These are phyloP conservation scores for Meiosimyza platycephala DNA, from an alignment of 2,888 invertebrate species.

Conservation along the genomic window DNA sequence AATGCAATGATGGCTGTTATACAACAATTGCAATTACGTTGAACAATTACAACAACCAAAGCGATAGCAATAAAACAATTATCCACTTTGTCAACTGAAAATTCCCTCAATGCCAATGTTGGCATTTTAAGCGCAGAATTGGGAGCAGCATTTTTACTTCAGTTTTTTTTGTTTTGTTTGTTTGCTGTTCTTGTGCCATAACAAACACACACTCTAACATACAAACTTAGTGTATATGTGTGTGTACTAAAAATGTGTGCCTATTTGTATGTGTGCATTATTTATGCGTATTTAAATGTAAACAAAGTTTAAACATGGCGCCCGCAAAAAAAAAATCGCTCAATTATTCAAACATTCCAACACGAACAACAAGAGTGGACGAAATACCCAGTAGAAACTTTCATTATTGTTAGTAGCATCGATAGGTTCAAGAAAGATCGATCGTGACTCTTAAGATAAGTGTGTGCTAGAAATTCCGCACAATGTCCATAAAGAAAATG, in stretches of 20 bases:
- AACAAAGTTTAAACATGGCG: conserved; percentile 17
- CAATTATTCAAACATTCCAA: conserved; percentile 16
- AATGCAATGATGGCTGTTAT: no score
- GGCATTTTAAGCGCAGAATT: conserved; percentile 19
- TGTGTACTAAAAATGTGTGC: neutral
- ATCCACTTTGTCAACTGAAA: conserved; percentile 20
- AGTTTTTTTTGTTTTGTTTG: neutral
- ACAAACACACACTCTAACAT: neutral
- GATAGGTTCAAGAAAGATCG: no score
- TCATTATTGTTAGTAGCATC: no score
- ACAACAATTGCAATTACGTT: neutral
- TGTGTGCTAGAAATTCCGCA: no score
- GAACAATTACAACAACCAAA: neutral
- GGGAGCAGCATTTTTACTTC: neutral
- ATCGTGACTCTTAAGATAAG: no score
- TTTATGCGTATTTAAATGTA: conserved; percentile 24
- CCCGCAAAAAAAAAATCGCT: conserved; percentile 7
- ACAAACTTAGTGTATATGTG: neutral
- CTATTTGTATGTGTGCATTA: conserved; percentile 4
- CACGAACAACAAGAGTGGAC: neutral
- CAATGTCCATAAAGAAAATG: no score
- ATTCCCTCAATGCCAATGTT: conserved; percentile 19
- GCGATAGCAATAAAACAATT: conserved; percentile 21
- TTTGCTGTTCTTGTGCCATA: neutral
- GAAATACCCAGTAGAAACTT: no score